Evolutionary conservation across 2,888 invertebrate genomes (phyloP).

Genomic region (Hirtodrosophila trivittata): DNA sequence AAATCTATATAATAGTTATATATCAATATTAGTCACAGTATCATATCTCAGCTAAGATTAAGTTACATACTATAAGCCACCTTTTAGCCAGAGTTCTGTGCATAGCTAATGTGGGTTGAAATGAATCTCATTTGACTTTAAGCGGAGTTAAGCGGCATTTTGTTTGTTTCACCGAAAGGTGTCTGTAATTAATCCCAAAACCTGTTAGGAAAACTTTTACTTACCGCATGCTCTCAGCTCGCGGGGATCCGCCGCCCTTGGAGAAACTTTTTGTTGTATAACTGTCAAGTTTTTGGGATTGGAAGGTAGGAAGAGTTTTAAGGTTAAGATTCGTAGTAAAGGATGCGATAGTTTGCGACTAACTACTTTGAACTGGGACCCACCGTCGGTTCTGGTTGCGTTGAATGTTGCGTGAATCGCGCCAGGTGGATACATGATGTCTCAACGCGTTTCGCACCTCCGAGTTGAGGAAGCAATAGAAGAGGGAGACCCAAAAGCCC

Average conservation of each 20-base stretch:
- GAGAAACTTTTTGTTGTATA: constrained; percentile 84
- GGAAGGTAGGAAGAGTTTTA: constrained; percentile 6
- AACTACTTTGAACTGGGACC: constrained; percentile 42
- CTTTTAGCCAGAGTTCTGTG: too few species aligned
- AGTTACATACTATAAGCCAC: too few species aligned
- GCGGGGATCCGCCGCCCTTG: constrained; percentile 93
- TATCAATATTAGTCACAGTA: too few species aligned
- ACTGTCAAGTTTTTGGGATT: constrained; percentile 55
- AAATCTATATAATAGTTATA: not conserved
- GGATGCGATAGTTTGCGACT: constrained; percentile 3
- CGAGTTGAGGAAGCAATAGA: constrained; percentile 96
- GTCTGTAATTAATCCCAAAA: constrained; percentile 49
- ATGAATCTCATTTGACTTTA: too few species aligned
- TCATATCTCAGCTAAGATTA: too few species aligned
- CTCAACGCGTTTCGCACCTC: constrained; percentile 94
- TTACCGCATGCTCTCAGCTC: constrained; percentile 92
- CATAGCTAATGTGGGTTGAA: too few species aligned
- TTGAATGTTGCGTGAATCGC: constrained; percentile 83
- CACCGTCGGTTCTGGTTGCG: constrained; percentile 82
- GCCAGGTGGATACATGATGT: constrained; percentile 86
- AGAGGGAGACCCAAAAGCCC: constrained; percentile 95
- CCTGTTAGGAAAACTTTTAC: constrained; percentile 52
- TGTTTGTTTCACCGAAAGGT: too few species aligned
- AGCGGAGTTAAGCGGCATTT: too few species aligned
- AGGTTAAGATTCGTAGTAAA: not conserved